A percentile compares a stretch with the other conserved stretches of the same genome.
Conservation (phyloP, 1,140 invertebrate genomes). For the Listronotus oregonensis region DNA sequence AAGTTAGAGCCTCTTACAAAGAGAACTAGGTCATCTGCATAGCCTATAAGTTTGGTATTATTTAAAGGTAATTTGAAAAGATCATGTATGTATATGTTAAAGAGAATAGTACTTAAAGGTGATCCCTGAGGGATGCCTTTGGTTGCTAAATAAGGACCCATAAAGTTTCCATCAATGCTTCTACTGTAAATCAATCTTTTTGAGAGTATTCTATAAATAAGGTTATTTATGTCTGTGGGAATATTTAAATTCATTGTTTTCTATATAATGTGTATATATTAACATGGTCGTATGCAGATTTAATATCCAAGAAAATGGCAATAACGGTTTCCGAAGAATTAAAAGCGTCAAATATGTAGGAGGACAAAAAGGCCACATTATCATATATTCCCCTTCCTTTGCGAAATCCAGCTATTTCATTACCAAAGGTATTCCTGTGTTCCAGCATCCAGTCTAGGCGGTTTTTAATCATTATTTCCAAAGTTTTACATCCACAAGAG, state of each 20-base stretch:
- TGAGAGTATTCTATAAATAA: slow-evolving; percentile 8
- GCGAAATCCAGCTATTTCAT: too few relatives aligned
- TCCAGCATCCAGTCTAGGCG: too few relatives aligned
- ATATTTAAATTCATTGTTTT: neutral
- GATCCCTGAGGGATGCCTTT: slow-evolving; percentile 12
- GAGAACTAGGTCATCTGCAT: slow-evolving; percentile 2
- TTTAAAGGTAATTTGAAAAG: slow-evolving; percentile 4
- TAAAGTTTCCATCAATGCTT: neutral
- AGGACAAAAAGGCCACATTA: too few relatives aligned
- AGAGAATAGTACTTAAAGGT: slow-evolving; percentile 1
- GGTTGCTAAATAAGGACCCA: slow-evolving; percentile 3
- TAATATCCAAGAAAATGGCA: too few relatives aligned
- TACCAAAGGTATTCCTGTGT: too few relatives aligned
- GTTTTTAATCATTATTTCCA: too few relatives aligned
- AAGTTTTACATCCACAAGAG: too few relatives aligned
- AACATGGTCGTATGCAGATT: too few relatives aligned
- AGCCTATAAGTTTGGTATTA: slow-evolving; percentile 2
- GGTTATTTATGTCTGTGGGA: neutral
- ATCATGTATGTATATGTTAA: slow-evolving; percentile 5
- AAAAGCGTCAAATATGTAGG: too few relatives aligned
- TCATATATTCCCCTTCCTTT: too few relatives aligned
- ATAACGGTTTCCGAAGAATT: too few relatives aligned
- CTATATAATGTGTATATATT: too few relatives aligned
- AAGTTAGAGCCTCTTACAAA: neutral
- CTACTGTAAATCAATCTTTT: neutral